Base-by-base conservation (phyloP, 2,888 invertebrate genomes). In the Campoplex nolae region DNA sequence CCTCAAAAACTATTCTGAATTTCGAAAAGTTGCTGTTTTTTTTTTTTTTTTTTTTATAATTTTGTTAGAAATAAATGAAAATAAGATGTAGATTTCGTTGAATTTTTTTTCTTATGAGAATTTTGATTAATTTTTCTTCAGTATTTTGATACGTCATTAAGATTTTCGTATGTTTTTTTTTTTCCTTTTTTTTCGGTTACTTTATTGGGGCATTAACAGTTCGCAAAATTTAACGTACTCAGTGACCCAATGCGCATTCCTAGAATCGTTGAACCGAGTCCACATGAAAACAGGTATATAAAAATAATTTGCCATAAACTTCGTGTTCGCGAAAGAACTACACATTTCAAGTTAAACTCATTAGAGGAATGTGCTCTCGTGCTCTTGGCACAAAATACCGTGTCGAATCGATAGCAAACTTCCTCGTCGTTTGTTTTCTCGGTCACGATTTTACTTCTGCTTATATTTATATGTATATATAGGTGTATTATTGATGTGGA, bases 381-480 rank as follows among this genome's bases (percentile, higher is more conserved):
- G 56, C 45, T 51, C 48, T 51, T 71, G 48, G 71, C 71, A 74
- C 74, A 56, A 74, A 48, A 56, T 74, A 74, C 35, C 54, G 35
- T 54, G 73, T 71, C 48, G 38, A 56, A 45, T 74, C 74, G 74
- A 74, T 56, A 42, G 16, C 56, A 58, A 74, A 74, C 74, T 73
- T 81, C 62, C 71, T 83, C 77, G 83, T 62, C 76, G 45, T 83
- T 70, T 58, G 48, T 83, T 83, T 58, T 73, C 83, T 62, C 83
- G 83, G 65, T 83, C 78, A 78, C 62, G 73, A 78, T 74, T 74
- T 65, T 54, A 74, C 73, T 51, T 78, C 45, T 77, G 28, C 23
- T 58, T 62, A 32, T 62, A 62, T 32, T 6, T 32, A 62, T 32
- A 62, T 62, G 16, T 62, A 32, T 13, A 62, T 62, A 32, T 13